Evolutionary conservation across 2,113 vertebrate species (phyloP).

Genomic region (Cephalopterus ornatus): DNA sequence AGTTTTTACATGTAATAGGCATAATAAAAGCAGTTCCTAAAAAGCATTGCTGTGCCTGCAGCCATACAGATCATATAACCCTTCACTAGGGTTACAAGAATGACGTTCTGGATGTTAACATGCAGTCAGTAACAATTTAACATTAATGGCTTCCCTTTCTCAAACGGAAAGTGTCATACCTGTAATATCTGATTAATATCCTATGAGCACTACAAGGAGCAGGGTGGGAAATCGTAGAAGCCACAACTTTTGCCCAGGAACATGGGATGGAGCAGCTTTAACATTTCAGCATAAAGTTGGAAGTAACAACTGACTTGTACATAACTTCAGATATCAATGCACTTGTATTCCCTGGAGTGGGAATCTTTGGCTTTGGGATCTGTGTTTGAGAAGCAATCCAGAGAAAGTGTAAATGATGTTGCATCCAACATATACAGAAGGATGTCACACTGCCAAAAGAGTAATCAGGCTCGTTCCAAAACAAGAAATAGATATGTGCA

Average conservation of each 20-base stretch:
- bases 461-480: neutral
- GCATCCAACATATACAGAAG: neutral
- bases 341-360: neutral
- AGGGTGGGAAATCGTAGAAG: neutral
- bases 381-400: neutral
- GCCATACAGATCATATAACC: neutral
- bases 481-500: neutral
- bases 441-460: neutral
- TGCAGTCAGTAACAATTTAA: neutral
- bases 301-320: neutral
- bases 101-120: neutral
- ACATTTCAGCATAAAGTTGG: neutral
- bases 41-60: neutral
- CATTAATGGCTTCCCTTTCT: neutral
- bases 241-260: neutral
- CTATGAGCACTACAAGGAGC: rapidly evolving
- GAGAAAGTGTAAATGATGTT: neutral
- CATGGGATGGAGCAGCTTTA: neutral
- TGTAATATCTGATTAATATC: neutral
- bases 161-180: neutral
- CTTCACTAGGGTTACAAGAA: neutral
- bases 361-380: neutral
- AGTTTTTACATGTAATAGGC: neutral
- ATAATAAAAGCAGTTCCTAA: neutral
- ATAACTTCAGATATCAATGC: neutral